Evolutionary conservation across 2,888 invertebrate genomes (phyloP).

Genomic region (Molorchus minor): DNA sequence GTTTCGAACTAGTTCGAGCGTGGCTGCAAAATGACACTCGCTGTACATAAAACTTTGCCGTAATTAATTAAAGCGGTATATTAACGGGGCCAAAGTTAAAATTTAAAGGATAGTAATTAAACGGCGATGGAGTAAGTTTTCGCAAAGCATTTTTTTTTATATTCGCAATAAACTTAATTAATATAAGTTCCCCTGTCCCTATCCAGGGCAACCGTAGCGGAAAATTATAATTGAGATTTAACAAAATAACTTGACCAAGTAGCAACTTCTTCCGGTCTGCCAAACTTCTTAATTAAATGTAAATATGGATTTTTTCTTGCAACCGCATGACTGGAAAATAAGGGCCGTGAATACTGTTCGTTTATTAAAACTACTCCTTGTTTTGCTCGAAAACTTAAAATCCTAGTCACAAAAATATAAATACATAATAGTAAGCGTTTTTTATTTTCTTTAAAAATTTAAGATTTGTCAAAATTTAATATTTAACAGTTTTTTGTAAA

Average conservation of each 20-base stretch:
- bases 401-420: no score
- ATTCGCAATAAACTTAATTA: constrained; percentile 20
- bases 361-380: constrained; percentile 6
- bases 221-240: constrained; percentile 46
- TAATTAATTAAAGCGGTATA: constrained; percentile 18
- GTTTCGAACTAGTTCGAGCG: no score
- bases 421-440: no score
- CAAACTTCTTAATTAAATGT: constrained; percentile 45
- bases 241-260: constrained; percentile 37
- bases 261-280: constrained; percentile 28
- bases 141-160: constrained; percentile 11
- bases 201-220: constrained; percentile 40
- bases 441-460: no score
- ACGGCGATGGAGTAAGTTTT: constrained; percentile 17
- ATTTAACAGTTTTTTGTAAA: no score
- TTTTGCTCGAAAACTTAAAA: no score
- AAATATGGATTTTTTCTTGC: constrained; percentile 35
- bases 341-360: constrained; percentile 13
- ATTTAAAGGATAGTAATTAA: constrained; percentile 17
- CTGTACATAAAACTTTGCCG: constrained; percentile 5
- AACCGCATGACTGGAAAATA: constrained; percentile 1
- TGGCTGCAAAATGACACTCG: no score
- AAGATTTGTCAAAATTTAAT: no score
- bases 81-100: constrained; percentile 7
- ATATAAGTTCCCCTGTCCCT: constrained; percentile 7